These are phyloP conservation scores for Diarsia dahlii DNA, from an alignment of 2,888 invertebrate species.

Conservation along the genomic window DNA sequence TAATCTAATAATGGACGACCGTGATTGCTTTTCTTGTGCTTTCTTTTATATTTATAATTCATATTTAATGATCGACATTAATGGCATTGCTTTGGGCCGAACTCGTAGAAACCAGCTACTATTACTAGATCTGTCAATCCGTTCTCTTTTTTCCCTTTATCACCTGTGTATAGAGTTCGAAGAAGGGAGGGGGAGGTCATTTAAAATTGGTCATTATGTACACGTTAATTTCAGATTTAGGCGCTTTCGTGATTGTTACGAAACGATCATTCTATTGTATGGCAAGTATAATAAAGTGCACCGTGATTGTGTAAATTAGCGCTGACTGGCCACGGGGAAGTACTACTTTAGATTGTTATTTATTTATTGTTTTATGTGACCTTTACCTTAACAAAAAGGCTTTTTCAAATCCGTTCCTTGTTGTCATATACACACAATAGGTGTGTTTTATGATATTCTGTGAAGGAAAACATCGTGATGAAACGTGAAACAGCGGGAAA, in stretches of 20 bases:
- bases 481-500: neutral
- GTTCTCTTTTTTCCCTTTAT: conserved; percentile 51
- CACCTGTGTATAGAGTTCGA: conserved; percentile 51
- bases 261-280: conserved; percentile 85
- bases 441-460: too few relatives aligned
- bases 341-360: conserved; percentile 43
- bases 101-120: conserved; percentile 74
- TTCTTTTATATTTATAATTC: conserved; percentile 90
- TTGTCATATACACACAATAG: neutral
- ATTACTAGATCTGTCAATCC: conserved; percentile 73
- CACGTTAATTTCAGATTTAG: conserved; percentile 90
- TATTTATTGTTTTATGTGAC: conserved; percentile 24
- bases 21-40: conserved; percentile 89
- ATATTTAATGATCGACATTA: conserved; percentile 90
- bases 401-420: neutral
- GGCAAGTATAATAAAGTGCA: conserved; percentile 83
- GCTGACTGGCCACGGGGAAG: conserved; percentile 68
- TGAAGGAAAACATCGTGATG: too few relatives aligned
- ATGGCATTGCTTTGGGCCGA: conserved; percentile 86
- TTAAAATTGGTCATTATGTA: conserved; percentile 75
- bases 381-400: neutral
- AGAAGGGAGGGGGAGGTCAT: conserved; percentile 63
- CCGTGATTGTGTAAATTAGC: conserved; percentile 83
- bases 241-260: conserved; percentile 87
- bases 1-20: conserved; percentile 87